These are phyloP conservation scores for Polymixis flavicincta DNA, from an alignment of 2,888 invertebrate species.

Conservation along the genomic window DNA sequence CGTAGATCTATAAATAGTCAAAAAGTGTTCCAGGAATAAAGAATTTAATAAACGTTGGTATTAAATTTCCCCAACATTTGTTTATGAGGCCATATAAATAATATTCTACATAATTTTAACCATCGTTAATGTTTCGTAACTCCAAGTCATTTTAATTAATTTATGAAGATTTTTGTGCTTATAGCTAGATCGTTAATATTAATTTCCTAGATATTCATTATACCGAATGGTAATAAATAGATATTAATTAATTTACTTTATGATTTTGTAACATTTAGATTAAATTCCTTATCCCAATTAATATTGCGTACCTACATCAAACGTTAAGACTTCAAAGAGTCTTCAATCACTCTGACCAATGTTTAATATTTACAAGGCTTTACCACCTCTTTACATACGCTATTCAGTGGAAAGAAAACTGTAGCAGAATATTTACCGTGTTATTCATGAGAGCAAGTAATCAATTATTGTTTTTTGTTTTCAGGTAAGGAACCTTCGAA, in stretches of 20 bases:
- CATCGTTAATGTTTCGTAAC: conserved; percentile 13
- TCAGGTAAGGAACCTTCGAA: conserved; percentile 78
- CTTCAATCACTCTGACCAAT: conserved; percentile 46
- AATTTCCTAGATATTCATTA: conserved; percentile 1
- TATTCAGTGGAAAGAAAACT: conserved; percentile 34
- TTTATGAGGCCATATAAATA: conserved; percentile 2
- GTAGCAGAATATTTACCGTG: conserved; percentile 48
- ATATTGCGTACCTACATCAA: conserved; percentile 26
- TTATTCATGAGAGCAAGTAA: conserved; percentile 71
- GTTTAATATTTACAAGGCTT: conserved; percentile 32
- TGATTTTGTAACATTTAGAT: conserved; percentile 24
- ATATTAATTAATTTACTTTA: conserved; percentile 26
- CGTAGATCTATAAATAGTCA: conserved; percentile 19
- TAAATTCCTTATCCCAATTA: conserved; percentile 4
- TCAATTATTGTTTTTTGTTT: conserved; percentile 78
- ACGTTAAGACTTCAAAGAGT: conserved; percentile 30
- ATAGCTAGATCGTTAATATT: conserved; percentile 11
- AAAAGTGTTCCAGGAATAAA: conserved; percentile 12
- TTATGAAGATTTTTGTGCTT: conserved; percentile 21
- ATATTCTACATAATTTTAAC: conserved; percentile 19
- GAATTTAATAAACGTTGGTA: conserved; percentile 36
- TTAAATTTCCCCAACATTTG: conserved; percentile 13
- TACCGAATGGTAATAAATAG: neutral
- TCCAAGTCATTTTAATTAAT: conserved; percentile 28
- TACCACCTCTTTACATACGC: conserved; percentile 20